Evolutionary conservation across 2,888 invertebrate species (phyloP).

Genomic region (Lycocerus yunnanus): DNA sequence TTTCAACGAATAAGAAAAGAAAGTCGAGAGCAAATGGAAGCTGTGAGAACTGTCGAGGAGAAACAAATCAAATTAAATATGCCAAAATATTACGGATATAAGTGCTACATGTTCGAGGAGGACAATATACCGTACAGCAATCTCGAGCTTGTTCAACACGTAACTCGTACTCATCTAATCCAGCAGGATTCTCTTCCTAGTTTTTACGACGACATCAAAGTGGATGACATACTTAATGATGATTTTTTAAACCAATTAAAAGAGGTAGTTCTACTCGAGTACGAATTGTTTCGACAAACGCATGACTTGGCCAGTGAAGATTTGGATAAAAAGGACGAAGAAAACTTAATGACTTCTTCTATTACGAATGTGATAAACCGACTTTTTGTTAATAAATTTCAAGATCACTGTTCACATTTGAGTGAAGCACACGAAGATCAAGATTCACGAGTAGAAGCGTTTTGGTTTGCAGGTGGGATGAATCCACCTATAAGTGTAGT

Average conservation of each 20-base stretch:
- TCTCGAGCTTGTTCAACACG: conserved; percentile 71
- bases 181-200: conserved; percentile 64
- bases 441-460: conserved; percentile 81
- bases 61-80: conserved; percentile 83
- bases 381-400: conserved; percentile 64
- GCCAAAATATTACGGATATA: conserved; percentile 81
- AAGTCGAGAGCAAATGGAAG: conserved; percentile 64
- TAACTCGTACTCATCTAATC: conserved; percentile 78
- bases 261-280: conserved; percentile 68
- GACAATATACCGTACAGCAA: conserved; percentile 68
- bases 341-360: conserved; percentile 58
- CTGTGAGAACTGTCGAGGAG: conserved; percentile 77
- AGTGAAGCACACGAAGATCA: conserved; percentile 69
- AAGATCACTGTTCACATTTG: conserved; percentile 65
- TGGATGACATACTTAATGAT: conserved; percentile 53
- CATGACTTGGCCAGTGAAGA: conserved; percentile 43
- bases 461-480: conserved; percentile 83
- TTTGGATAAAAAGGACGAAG: conserved; percentile 46
- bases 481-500: conserved; percentile 56
- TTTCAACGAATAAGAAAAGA: conserved; percentile 55
- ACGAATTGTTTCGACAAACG: conserved; percentile 47
- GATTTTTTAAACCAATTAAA: conserved; percentile 64
- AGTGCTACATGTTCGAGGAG: conserved; percentile 66
- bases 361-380: conserved; percentile 73
- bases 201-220: conserved; percentile 56